Conservation (phyloP, 2,113 vertebrate species). For the Nesogale talazaci region DNA sequence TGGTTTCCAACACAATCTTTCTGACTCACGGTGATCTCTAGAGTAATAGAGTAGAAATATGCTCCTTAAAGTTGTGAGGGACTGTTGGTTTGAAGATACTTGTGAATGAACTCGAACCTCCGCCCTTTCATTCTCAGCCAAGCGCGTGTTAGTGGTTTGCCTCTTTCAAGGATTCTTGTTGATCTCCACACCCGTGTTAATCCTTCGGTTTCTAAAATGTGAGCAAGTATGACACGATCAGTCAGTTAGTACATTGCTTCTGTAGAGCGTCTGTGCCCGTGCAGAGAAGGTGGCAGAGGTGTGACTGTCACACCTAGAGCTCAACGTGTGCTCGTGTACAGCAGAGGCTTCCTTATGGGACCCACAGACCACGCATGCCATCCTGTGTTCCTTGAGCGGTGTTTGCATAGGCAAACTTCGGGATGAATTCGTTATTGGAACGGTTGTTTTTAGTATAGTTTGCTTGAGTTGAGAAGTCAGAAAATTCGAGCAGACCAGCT, state of each 20-base stretch:
- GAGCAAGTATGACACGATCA: background rate
- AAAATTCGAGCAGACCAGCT: background rate
- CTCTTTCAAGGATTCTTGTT: background rate
- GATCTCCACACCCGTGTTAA: background rate
- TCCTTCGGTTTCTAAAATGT: background rate
- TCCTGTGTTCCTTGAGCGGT: background rate
- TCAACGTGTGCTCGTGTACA: accelerated
- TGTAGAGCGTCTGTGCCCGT: background rate
- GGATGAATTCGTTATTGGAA: background rate
- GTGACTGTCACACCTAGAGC: background rate
- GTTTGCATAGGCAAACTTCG: background rate
- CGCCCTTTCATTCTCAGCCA: background rate
- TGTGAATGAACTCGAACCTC: background rate
- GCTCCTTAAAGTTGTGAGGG: background rate
- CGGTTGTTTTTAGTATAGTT: background rate
- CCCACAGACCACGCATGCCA: background rate
- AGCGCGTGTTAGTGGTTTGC: background rate
- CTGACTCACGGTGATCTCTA: background rate
- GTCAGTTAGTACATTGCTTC: background rate
- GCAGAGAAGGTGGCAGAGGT: background rate
- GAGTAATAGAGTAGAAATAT: background rate
- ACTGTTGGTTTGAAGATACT: background rate
- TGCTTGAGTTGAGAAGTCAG: slow-evolving; percentile 2
- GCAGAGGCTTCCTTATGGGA: background rate
- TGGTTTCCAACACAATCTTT: background rate